These are phyloP conservation scores for Cryptotermes secundus DNA, from an alignment of 1,140 invertebrate genomes.

Conservation along the genomic window DNA sequence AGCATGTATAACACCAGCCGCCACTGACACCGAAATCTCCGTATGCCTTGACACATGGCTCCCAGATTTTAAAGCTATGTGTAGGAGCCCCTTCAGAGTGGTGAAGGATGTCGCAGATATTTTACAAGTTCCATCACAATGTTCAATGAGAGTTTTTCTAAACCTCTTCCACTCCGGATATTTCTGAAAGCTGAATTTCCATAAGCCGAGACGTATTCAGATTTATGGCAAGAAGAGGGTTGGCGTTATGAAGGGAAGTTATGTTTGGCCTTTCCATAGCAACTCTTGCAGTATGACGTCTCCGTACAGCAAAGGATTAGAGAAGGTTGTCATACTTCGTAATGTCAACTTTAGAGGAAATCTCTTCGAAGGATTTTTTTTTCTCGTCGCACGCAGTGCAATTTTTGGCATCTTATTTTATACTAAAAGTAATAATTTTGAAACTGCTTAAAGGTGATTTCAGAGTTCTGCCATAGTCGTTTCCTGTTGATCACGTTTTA, in stretches of 20 bases:
- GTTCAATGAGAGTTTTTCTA: constrained; percentile 8
- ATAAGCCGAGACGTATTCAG: not conserved
- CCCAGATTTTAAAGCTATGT: not conserved
- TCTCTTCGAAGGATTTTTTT: not conserved
- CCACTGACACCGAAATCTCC: not conserved
- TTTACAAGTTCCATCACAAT: constrained; percentile 17
- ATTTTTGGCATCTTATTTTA: too few species aligned
- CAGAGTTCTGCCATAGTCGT: too few species aligned
- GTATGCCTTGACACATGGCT: not conserved
- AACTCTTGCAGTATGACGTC: not conserved
- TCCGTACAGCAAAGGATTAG: not conserved
- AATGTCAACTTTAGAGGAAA: not conserved
- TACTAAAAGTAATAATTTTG: too few species aligned
- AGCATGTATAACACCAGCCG: not conserved
- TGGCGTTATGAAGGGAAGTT: not conserved
- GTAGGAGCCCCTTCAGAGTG: not conserved
- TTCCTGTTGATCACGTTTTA: too few species aligned
- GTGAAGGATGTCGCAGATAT: constrained; percentile 18
- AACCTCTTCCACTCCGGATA: not conserved
- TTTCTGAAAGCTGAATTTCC: constrained; percentile 3
- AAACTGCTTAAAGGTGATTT: too few species aligned
- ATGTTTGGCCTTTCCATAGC: not conserved
- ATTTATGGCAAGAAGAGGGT: not conserved
- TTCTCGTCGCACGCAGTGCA: not conserved
- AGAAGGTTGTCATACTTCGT: not conserved